Percentiles rank a stretch among this genome's conserved stretches.
Conservation (phyloP, 2,888 invertebrate genomes). For the Cylindroiulus punctatus region DNA sequence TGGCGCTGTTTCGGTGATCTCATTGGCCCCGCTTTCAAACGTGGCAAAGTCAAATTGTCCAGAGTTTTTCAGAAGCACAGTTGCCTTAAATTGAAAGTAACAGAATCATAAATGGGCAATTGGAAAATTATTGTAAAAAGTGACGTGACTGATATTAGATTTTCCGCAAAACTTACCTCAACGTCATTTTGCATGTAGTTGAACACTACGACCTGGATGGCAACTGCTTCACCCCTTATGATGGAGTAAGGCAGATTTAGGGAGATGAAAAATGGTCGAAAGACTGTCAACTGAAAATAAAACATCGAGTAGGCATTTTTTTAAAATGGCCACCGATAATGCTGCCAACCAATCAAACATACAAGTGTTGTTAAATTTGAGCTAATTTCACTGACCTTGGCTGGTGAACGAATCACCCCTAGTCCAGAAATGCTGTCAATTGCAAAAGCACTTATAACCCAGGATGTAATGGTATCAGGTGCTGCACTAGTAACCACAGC, state of each 20-base stretch:
- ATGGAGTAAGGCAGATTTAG: constrained; percentile 69
- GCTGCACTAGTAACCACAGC: constrained; percentile 64
- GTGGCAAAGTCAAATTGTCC: too few species aligned
- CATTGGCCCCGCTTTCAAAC: too few species aligned
- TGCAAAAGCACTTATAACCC: constrained; percentile 69
- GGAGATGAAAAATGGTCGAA: constrained; percentile 69
- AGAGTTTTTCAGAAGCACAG: too few species aligned
- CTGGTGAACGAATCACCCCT: constrained; percentile 65
- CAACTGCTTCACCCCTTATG: constrained; percentile 68
- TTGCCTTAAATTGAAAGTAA: too few species aligned
- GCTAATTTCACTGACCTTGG: constrained; percentile 65
- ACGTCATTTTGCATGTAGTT: constrained; percentile 65
- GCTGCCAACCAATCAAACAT: too few species aligned
- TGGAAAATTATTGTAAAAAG: too few species aligned
- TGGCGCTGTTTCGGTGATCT: too few species aligned
- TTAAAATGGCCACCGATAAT: too few species aligned
- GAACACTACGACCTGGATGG: constrained; percentile 67
- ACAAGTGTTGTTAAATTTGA: too few species aligned
- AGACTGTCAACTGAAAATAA: constrained; percentile 65
- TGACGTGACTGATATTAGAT: neutral
- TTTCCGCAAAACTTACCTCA: constrained; percentile 57
- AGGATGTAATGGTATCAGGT: constrained; percentile 70
- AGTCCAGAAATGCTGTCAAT: constrained; percentile 67
- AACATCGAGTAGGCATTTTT: too few species aligned
- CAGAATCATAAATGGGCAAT: too few species aligned